Base-by-base conservation (phyloP, 2,797 vertebrate species). In the Euthynnus affinis region DNA sequence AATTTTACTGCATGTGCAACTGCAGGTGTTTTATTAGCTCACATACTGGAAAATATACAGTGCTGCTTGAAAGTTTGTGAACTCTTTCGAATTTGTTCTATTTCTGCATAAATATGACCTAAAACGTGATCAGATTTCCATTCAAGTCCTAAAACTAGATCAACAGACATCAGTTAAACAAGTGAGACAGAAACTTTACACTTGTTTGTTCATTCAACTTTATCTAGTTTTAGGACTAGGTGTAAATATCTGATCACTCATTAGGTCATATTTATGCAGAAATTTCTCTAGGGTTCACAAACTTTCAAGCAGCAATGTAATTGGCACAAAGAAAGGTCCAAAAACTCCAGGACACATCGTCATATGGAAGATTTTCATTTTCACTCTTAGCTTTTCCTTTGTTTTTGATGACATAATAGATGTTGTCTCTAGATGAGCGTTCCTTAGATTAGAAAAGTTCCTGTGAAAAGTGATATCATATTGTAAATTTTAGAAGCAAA, bases 331-430 rank as follows among this genome's bases (percentile, higher is more conserved):
- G n/a, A 4, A 55, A 61, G 58, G 27, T 61, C 20, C 65, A 49
- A 23, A 70, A 79, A 79, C 69, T 70, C 63, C 65, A 56, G 29
- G 5, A 65, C 3, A 15, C 48, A 27, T 6, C 4, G 14, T 34
- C 14, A 52, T 2, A 46, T 9, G 10, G 20, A 46, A 34, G n/a
- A 17, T 25, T 78, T 74, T 70, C 4, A 25, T 80, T 71, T 83
- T 71, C 59, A 62, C 29, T 73, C 13, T 20, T 1, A n/a, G 57
- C 40, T 68, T 44, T 20, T 46, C 17, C 58, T 52, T 72, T 42
- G 32, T 75, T 51, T 62, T 5, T 69, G 22, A 58, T 69, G 53
- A 15, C 32, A 0, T 37, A 68, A 25, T 37, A 42, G 0, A 2
- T 60, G 22, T 60, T 23, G 64, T 61, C 66, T 51, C 5, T 42